Percentiles rank a stretch among this genome's conserved stretches.
phyloP scores from a whole-genome alignment of 1,140 invertebrate genomes.

The Kradibia gibbosae region DNA sequence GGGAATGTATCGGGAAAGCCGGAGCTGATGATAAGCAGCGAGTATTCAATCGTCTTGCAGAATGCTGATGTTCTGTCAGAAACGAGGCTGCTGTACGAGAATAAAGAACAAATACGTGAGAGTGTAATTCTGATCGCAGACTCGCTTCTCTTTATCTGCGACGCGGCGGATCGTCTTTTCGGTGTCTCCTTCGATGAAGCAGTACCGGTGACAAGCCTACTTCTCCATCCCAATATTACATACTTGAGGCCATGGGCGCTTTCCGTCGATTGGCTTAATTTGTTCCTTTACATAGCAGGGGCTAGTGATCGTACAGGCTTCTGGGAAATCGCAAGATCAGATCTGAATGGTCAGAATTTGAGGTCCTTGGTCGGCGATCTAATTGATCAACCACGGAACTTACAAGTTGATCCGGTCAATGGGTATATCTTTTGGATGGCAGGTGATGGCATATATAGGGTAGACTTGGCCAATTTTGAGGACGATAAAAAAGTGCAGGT shows the following conservation, averaged over 20 bases:
- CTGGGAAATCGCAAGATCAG: conserved; percentile 84
- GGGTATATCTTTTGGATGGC: conserved; percentile 90
- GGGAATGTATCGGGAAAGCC: conserved; percentile 77
- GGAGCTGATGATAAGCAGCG: conserved; percentile 81
- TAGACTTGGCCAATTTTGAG: conserved; percentile 84
- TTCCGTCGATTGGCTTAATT: conserved; percentile 90
- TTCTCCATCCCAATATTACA: conserved; percentile 75
- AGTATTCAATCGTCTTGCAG: conserved; percentile 80
- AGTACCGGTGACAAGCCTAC: conserved; percentile 68
- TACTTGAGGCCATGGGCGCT: conserved; percentile 78
- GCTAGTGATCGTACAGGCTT: conserved; percentile 72
- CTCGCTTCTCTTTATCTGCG: conserved; percentile 82
- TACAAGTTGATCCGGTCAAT: conserved; percentile 93
- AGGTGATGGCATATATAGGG: conserved; percentile 81
- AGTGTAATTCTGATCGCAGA: conserved; percentile 82
- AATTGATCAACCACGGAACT: conserved; percentile 78
- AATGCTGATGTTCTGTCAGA: conserved; percentile 79
- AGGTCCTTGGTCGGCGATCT: conserved; percentile 80
- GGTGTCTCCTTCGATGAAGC: conserved; percentile 70
- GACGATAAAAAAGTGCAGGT: conserved; percentile 78
- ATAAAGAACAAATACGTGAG: conserved; percentile 72
- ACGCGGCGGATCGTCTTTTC: conserved; percentile 78
- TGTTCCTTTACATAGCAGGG: conserved; percentile 85
- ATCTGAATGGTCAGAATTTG: conserved; percentile 79
- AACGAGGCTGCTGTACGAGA: conserved; percentile 74